These are phyloP conservation scores for Elaphurus davidianus DNA, from an alignment of 2,113 vertebrate genomes.

Conservation along the genomic window DNA sequence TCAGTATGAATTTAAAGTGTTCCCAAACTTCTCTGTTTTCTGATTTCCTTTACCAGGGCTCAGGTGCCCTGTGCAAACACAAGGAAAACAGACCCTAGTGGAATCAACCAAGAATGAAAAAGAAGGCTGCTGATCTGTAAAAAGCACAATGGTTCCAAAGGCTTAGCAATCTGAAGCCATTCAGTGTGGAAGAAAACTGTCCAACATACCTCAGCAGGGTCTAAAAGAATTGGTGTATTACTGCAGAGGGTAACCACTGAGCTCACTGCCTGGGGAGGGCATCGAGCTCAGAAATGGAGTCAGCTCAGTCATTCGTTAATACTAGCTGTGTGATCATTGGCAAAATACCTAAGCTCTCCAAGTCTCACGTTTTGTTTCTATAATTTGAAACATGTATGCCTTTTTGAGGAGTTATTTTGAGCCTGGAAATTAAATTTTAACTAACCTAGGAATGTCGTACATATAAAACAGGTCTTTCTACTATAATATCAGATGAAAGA, in stretches of 20 bases:
- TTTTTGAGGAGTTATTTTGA: neutral
- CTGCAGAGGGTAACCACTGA: neutral
- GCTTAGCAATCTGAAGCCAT: neutral
- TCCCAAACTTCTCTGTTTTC: neutral
- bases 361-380: neutral
- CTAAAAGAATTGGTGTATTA: neutral
- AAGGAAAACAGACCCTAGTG: neutral
- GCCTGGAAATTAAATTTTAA: constrained; percentile 6
- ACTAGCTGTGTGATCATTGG: neutral
- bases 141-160: neutral
- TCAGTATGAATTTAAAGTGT: neutral
- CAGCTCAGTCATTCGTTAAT: neutral
- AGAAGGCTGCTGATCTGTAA: neutral
- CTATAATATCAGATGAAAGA: neutral
- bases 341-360: neutral
- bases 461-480: neutral
- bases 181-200: neutral
- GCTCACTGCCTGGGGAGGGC: neutral
- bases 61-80: neutral
- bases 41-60: neutral
- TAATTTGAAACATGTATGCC: neutral
- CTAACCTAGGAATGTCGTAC: neutral
- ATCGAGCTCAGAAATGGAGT: neutral
- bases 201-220: neutral
- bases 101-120: neutral